Percentiles rank a stretch among this genome's conserved stretches.
phyloP scores from a whole-genome alignment of 2,113 vertebrate species.

The Cyprinodon tularosa region DNA sequence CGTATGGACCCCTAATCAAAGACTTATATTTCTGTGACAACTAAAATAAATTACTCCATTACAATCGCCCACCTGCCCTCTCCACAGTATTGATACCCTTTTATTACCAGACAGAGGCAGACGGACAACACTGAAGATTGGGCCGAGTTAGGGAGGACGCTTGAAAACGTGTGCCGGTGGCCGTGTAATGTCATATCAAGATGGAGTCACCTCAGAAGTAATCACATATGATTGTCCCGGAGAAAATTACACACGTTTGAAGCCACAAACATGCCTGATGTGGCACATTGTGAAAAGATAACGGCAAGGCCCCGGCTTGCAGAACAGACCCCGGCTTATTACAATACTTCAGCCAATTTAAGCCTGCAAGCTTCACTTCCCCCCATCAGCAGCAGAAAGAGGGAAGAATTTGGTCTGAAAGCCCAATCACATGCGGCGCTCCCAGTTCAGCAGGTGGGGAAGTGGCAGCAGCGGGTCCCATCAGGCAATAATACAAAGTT shows the following conservation, averaged over 20 bases:
- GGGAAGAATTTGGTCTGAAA: slow-evolving; percentile 73
- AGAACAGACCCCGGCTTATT: slow-evolving; percentile 44
- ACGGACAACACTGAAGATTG: slow-evolving; percentile 50
- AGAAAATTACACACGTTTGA: slow-evolving; percentile 33
- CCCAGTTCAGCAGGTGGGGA: slow-evolving; percentile 74
- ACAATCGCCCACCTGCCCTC: slow-evolving; percentile 74
- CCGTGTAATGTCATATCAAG: slow-evolving; percentile 34
- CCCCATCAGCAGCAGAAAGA: slow-evolving; percentile 62
- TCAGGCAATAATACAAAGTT: slow-evolving; percentile 85
- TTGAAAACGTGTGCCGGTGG: slow-evolving; percentile 25
- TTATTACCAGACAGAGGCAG: slow-evolving; percentile 65
- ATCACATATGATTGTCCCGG: slow-evolving; percentile 37
- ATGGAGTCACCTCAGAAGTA: slow-evolving; percentile 37
- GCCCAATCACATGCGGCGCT: slow-evolving; percentile 77
- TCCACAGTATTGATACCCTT: slow-evolving; percentile 70
- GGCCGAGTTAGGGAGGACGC: slow-evolving; percentile 39
- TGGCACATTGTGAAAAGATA: slow-evolving; percentile 21
- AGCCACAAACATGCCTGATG: slow-evolving; percentile 33
- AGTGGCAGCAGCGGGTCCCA: slow-evolving; percentile 77
- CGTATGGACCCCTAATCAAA: slow-evolving; percentile 73
- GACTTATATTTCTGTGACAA: slow-evolving; percentile 79
- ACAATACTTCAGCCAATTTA: slow-evolving; percentile 67
- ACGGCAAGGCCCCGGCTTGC: slow-evolving; percentile 15
- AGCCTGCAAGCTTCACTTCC: slow-evolving; percentile 61
- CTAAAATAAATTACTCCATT: slow-evolving; percentile 80